Evolutionary conservation across 2,888 invertebrate genomes (phyloP).

Genomic region (Acleris laterana): DNA sequence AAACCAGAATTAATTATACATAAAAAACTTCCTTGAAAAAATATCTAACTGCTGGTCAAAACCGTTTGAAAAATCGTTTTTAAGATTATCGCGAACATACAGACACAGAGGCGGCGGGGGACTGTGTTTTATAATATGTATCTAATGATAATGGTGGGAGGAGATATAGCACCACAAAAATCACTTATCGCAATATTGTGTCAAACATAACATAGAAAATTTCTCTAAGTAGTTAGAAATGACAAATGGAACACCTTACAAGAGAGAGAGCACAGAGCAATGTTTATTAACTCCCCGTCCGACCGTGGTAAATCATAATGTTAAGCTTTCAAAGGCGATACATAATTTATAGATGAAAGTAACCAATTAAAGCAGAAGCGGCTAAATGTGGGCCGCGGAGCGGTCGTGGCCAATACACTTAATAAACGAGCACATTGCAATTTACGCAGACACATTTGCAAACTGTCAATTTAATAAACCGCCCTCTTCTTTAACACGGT

Average conservation of each 20-base stretch:
- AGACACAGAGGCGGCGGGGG: too few species aligned
- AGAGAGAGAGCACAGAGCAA: constrained; percentile 27
- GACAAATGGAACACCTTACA: neutral
- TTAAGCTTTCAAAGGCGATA: constrained; percentile 34
- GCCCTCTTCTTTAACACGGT: constrained; percentile 2
- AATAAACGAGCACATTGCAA: constrained; percentile 18
- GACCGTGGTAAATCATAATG: constrained; percentile 25
- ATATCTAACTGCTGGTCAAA: too few species aligned
- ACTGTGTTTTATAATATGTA: too few species aligned
- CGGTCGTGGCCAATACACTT: constrained; percentile 24
- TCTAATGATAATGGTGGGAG: too few species aligned
- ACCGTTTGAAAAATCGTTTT: too few species aligned
- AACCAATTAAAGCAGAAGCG: constrained; percentile 31
- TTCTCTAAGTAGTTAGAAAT: too few species aligned
- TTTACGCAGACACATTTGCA: constrained; percentile 14
- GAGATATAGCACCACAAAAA: too few species aligned
- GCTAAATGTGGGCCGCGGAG: constrained; percentile 22
- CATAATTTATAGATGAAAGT: constrained; percentile 38
- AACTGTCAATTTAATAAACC: neutral
- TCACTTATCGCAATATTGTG: too few species aligned
- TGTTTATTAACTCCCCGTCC: constrained; percentile 22
- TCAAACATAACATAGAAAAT: too few species aligned
- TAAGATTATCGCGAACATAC: too few species aligned
- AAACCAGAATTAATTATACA: too few species aligned
- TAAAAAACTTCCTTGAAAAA: too few species aligned